These are phyloP conservation scores for Conus canariensis DNA, from an alignment of 2,888 invertebrate genomes.

Conservation along the genomic window DNA sequence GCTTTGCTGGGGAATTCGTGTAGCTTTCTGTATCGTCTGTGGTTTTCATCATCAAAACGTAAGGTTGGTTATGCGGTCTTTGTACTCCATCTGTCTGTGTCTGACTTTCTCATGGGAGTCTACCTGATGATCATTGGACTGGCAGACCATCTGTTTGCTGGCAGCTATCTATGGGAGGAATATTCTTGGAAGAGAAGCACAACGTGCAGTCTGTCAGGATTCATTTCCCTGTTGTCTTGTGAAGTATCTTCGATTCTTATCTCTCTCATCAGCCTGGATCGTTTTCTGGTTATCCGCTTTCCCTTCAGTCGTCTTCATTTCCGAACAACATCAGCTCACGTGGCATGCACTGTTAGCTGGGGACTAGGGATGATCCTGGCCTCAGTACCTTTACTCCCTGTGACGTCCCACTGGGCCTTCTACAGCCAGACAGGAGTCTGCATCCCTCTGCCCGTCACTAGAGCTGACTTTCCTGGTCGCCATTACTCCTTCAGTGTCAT, in stretches of 20 bases:
- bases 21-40: slow-evolving; percentile 5
- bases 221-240: background rate
- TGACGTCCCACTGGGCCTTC: slow-evolving; percentile 2
- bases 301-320: slow-evolving; percentile 5
- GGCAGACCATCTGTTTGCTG: background rate
- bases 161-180: slow-evolving; percentile 17
- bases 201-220: background rate
- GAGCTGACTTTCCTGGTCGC: background rate
- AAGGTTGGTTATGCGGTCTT: background rate
- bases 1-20: background rate
- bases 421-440: slow-evolving; percentile 29
- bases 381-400: background rate
- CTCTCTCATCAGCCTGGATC: slow-evolving; percentile 3
- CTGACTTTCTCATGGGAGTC: slow-evolving; percentile 12
- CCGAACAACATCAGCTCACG: background rate
- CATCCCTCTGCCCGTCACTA: slow-evolving; percentile 20
- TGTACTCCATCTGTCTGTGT: background rate
- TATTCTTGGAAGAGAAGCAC: background rate
- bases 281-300: background rate
- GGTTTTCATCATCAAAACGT: too few relatives aligned
- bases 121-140: slow-evolving; percentile 20
- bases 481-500: slow-evolving; percentile 2
- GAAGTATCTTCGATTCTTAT: background rate
- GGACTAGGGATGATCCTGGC: slow-evolving; percentile 3
- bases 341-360: background rate